phyloP scores from a whole-genome alignment of 2,113 vertebrate species.

The Chroicocephalus ridibundus region DNA sequence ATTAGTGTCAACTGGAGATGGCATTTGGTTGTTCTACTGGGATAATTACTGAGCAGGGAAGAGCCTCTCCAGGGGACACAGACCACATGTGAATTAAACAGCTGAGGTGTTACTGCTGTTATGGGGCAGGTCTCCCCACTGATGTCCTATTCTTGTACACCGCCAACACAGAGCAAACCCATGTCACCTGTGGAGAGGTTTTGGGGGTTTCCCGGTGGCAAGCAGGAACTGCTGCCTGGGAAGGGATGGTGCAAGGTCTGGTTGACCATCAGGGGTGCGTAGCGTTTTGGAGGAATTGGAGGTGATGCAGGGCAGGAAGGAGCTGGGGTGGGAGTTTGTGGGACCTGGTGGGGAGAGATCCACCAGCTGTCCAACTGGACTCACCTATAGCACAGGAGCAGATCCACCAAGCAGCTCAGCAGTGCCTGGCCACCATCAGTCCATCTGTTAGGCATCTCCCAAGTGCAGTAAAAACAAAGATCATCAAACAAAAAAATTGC shows the following conservation, averaged over 20 bases:
- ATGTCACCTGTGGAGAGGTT: background rate
- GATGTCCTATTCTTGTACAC: background rate
- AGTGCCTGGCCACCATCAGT: no score
- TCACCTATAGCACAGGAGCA: rapidly evolving
- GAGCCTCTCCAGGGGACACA: background rate
- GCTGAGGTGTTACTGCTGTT: background rate
- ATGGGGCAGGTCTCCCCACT: background rate
- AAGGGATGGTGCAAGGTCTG: background rate
- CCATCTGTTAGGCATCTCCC: background rate
- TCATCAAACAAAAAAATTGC: background rate
- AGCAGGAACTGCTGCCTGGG: rapidly evolving
- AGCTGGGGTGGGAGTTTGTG: background rate
- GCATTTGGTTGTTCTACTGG: background rate
- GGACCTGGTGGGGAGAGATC: background rate
- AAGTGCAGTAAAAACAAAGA: background rate
- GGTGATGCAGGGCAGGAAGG: background rate
- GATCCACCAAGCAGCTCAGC: background rate
- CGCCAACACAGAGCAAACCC: rapidly evolving
- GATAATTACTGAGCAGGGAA: background rate
- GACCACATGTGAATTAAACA: background rate
- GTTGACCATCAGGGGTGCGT: background rate
- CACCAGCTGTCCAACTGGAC: background rate
- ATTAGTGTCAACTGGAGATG: no score
- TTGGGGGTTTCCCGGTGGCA: rapidly evolving
- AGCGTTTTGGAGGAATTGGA: background rate